Evolutionary conservation across 53 echinoderm and acorn worm genomes (phyloP).

Genomic region (Antedon mediterranea): DNA sequence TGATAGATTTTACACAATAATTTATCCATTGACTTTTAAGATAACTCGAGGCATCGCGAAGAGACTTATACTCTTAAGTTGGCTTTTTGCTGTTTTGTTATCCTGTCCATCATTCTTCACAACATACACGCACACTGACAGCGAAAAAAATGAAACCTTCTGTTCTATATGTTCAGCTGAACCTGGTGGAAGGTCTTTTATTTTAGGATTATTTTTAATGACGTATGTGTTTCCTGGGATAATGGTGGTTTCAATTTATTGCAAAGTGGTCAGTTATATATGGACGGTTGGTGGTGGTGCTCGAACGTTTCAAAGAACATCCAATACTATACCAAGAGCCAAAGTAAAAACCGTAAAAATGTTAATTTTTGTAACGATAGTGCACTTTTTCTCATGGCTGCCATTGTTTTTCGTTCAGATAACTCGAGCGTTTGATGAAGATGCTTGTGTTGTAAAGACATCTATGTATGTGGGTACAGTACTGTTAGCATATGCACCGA

Average conservation of each 20-base stretch:
- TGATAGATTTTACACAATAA: slow-evolving; percentile 90
- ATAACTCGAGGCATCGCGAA: slow-evolving; percentile 87
- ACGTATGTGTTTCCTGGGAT: slow-evolving; percentile 48
- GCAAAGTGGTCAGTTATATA: slow-evolving; percentile 61
- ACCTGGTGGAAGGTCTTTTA: slow-evolving; percentile 39
- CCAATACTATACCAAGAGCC: slow-evolving; percentile 80
- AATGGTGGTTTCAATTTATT: slow-evolving; percentile 40
- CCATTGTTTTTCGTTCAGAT: slow-evolving; percentile 71
- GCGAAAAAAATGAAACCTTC: slow-evolving; percentile 11
- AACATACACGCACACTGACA: background rate
- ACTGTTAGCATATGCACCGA: slow-evolving; percentile 71
- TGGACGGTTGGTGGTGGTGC: slow-evolving; percentile 65
- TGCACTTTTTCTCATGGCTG: slow-evolving; percentile 68
- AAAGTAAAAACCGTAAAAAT: slow-evolving; percentile 97
- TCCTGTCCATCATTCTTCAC: slow-evolving; percentile 76
- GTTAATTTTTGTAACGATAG: slow-evolving; percentile 69
- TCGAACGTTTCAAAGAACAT: slow-evolving; percentile 59
- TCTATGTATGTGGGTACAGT: slow-evolving; percentile 35
- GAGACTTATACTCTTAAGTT: slow-evolving; percentile 56
- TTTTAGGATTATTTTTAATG: slow-evolving; percentile 29
- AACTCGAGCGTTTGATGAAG: slow-evolving; percentile 4
- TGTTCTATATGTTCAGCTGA: background rate
- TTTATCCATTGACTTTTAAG: slow-evolving; percentile 93
- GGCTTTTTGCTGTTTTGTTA: slow-evolving; percentile 44
- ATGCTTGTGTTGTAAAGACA: background rate